Evolutionary conservation across 1,140 invertebrate species (phyloP).

Genomic region (Cylas formicarius): DNA sequence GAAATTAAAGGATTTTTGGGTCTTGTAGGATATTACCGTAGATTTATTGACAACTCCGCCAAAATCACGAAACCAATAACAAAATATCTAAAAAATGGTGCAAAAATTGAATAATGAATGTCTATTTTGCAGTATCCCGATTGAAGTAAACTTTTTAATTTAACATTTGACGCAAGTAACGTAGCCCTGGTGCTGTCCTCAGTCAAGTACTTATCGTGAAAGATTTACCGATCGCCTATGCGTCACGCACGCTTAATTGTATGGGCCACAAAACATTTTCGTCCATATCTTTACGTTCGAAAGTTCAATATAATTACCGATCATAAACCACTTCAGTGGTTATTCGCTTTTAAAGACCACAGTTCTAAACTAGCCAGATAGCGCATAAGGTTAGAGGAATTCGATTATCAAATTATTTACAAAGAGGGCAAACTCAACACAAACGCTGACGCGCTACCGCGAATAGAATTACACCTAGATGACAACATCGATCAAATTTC

Average conservation of each 20-base stretch:
- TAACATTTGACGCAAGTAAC: constrained; percentile 40
- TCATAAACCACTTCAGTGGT: constrained; percentile 27
- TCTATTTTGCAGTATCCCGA: too few species aligned
- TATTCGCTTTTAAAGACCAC: constrained; percentile 30
- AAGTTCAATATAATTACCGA: constrained; percentile 12
- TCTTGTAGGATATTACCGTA: too few species aligned
- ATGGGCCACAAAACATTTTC: constrained; percentile 12
- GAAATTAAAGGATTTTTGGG: too few species aligned
- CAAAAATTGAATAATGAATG: too few species aligned
- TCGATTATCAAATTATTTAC: constrained; percentile 6
- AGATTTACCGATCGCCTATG: constrained; percentile 28
- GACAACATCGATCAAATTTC: too few species aligned
- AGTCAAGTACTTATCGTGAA: constrained; percentile 22
- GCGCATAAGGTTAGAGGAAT: background rate
- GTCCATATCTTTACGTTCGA: constrained; percentile 8
- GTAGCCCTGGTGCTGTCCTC: constrained; percentile 31
- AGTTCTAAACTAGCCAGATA: constrained; percentile 5
- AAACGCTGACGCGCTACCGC: background rate
- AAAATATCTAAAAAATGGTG: too few species aligned
- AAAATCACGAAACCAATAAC: too few species aligned
- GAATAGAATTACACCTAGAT: background rate
- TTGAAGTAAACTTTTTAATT: constrained; percentile 35
- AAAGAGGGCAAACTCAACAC: background rate
- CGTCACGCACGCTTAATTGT: constrained; percentile 27
- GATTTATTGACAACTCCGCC: too few species aligned